Conservation (phyloP, 2,797 vertebrate genomes). For the Neosilurus mollespiculum region DNA sequence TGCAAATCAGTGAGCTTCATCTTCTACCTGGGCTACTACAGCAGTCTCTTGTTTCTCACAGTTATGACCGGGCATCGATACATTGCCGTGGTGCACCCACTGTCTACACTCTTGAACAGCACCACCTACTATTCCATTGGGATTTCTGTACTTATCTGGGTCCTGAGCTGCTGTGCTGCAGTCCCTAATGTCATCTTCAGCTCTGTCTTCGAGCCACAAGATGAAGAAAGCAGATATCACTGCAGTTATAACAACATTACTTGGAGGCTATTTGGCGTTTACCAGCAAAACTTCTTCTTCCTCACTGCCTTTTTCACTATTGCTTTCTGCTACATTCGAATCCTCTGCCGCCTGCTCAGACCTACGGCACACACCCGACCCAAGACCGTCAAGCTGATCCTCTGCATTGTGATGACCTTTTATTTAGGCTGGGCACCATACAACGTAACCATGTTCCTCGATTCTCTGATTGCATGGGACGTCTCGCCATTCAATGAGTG, state of each 20-base stretch:
- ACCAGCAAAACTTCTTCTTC: slow-evolving; percentile 83
- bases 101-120: slow-evolving; percentile 73
- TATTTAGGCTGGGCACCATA: slow-evolving; percentile 92
- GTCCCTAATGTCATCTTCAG: slow-evolving; percentile 72
- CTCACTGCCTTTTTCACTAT: slow-evolving; percentile 75
- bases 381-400: slow-evolving; percentile 86
- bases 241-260: slow-evolving; percentile 64
- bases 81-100: slow-evolving; percentile 80
- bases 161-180: slow-evolving; percentile 70
- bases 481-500: slow-evolving; percentile 58
- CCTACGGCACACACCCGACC: slow-evolving; percentile 73
- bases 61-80: slow-evolving; percentile 87
- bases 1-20: slow-evolving; percentile 80
- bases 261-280: slow-evolving; percentile 70
- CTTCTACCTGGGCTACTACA: slow-evolving; percentile 86
- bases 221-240: rapidly evolving
- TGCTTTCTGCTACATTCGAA: slow-evolving; percentile 82
- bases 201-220: slow-evolving; percentile 6
- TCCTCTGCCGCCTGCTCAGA: slow-evolving; percentile 77
- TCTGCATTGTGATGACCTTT: slow-evolving; percentile 82
- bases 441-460: slow-evolving; percentile 79
- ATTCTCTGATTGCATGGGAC: slow-evolving; percentile 56
- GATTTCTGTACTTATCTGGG: slow-evolving; percentile 74
- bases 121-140: slow-evolving; percentile 61
- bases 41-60: slow-evolving; percentile 85